Percentiles rank a stretch among this genome's conserved stretches.
phyloP scores from a whole-genome alignment of 2,797 vertebrate species.

The Silurus aristotelis region DNA sequence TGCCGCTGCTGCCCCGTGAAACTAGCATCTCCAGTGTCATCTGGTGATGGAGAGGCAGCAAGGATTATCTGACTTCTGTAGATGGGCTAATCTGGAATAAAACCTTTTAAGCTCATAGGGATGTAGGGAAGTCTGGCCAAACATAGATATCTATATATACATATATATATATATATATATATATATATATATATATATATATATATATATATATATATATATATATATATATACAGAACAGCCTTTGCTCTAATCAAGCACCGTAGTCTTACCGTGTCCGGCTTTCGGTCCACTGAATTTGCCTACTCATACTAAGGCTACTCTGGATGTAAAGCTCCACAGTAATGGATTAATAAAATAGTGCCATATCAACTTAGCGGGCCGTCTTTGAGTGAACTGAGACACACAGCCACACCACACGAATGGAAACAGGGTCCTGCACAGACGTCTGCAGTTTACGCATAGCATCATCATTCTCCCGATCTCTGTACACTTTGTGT shows the following conservation, averaged over 20 bases:
- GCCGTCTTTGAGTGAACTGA: slow-evolving; percentile 53
- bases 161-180: slow-evolving; percentile 9
- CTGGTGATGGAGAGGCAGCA: slow-evolving; percentile 79
- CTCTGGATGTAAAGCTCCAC: slow-evolving; percentile 31
- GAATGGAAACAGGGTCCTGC: slow-evolving; percentile 99
- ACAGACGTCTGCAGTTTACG: slow-evolving; percentile 97
- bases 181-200: slow-evolving; percentile 11
- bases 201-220: slow-evolving; percentile 4
- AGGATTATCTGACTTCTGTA: slow-evolving; percentile 16
- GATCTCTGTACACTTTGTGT: slow-evolving; percentile 76
- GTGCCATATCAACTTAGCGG: slow-evolving; percentile 47
- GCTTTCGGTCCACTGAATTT: slow-evolving; percentile 28
- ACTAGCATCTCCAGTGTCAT: slow-evolving; percentile 99
- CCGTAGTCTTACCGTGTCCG: slow-evolving; percentile 28
- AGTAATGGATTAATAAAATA: slow-evolving; percentile 31
- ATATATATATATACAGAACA: slow-evolving; percentile 31
- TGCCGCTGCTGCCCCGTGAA: slow-evolving; percentile 95
- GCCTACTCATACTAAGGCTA: slow-evolving; percentile 36
- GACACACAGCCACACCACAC: slow-evolving; percentile 41
- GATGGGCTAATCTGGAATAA: slow-evolving; percentile 23
- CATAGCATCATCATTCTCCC: slow-evolving; percentile 98
- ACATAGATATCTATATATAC: slow-evolving; percentile 7
- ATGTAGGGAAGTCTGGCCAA: slow-evolving; percentile 18
- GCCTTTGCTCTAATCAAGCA: slow-evolving; percentile 22
- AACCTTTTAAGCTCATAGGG: slow-evolving; percentile 23